Evolutionary conservation across 92 coral and sea anemone species (phyloP).

Genomic region (Porites evermanni): DNA sequence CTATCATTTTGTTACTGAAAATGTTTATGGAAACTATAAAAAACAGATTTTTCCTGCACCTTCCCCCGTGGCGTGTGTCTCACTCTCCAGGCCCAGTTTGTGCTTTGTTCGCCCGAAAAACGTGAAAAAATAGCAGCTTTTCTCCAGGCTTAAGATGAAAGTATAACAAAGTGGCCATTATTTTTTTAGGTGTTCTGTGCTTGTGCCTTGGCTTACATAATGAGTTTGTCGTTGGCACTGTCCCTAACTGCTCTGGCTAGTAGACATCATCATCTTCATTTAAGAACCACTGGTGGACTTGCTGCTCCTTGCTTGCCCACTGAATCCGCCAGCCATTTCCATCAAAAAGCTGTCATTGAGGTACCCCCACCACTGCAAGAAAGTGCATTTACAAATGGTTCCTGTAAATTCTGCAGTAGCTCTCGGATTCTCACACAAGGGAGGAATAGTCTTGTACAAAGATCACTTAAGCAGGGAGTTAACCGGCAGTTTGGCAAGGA

Average conservation of each 20-base stretch:
- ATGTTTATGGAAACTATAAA: too few species aligned
- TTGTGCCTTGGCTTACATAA: conserved; percentile 63
- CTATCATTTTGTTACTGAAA: too few species aligned
- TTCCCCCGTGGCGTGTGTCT: too few species aligned
- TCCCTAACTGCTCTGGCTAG: conserved; percentile 37
- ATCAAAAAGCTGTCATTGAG: neutral
- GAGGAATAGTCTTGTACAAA: neutral
- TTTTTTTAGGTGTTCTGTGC: conserved; percentile 57
- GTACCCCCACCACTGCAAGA: neutral
- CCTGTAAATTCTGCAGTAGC: neutral
- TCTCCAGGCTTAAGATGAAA: neutral
- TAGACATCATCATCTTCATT: neutral
- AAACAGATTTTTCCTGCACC: too few species aligned
- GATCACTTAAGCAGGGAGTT: neutral
- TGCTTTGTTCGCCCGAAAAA: too few species aligned
- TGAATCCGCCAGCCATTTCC: conserved; percentile 21
- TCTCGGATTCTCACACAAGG: neutral
- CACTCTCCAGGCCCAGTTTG: too few species aligned
- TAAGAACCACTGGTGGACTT: neutral
- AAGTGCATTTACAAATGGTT: neutral
- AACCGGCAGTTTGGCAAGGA: too few species aligned
- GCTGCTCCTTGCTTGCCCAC: conserved; percentile 1
- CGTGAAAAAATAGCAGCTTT: too few species aligned
- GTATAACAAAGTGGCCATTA: neutral
- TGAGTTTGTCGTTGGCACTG: conserved; percentile 68